Base-by-base conservation (phyloP, 2,888 invertebrate species). In the Eupithecia exiguata region DNA sequence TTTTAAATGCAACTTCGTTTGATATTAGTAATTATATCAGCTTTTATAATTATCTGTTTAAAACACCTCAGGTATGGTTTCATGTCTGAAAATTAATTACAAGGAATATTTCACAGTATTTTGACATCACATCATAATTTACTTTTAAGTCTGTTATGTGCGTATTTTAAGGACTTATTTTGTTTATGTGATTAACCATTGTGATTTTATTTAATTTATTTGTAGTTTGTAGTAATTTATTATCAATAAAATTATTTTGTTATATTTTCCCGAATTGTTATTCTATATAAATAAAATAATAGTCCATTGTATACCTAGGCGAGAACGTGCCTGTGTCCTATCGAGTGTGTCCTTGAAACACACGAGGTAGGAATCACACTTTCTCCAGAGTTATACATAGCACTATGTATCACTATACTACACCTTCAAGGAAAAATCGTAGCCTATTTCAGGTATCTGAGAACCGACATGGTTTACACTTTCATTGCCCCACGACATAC, bases 121-220 rank as follows among this genome's bases (percentile, higher is more conserved):
- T 53, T 46, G 18, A 46, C 18, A 9, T 46, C n/a, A n/a, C 21
- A 53, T 53, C n/a, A 53, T 21, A 10, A 53, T 53, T 21, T 21
- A 53, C 53, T 9, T 53, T 21, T 1, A 53, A 21, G 53, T 53
- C 10, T 21, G 10, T 21, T 25, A 25, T 5, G 14, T 58, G 58
- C 14, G 25, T 21, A 3, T 25, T 21, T 21, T 58, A 58, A 58
- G 58, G 12, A 58, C 21, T 58, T 25, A 25, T 58, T 58, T 58
- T 25, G 58, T 58, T 58, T 58, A 58, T 74, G 72, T 75, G 76
- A 69, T 73, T 75, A 49, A 70, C 38, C 18, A 73, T 53, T 70
- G 75, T 77, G 77, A 74, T 77, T 77, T 77, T 75, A 74, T 75
- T 75, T 75, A 74, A 66, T 65, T 35, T n/a, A n/a, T 65, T 58